Base-by-base conservation (phyloP, 2,888 invertebrate genomes). In the Orthosia gracilis region DNA sequence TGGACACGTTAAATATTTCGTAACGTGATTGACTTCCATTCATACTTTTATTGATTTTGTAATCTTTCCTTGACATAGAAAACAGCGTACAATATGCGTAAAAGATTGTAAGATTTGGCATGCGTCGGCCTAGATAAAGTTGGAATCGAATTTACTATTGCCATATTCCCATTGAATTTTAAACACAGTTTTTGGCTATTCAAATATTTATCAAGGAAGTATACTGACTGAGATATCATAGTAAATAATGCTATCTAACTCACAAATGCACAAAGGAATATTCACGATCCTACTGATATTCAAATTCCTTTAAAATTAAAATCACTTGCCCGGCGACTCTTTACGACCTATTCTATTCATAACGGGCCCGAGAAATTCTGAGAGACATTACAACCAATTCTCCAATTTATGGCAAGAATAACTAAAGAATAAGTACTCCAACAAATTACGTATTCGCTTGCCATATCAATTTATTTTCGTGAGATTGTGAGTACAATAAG, bases 21-120 rank as follows among this genome's bases (percentile, higher is more conserved):
- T 85, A 85, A 88, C 70, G 78, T 79, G 71, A 80, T 87, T 85
- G 78, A 86, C 81, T 82, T 76, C 77, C 83, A 86, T 87, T 87
- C 85, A 84, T 78, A 73, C 31, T 76, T 71, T 66, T 77, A 82
- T 84, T 85, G 78, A 83, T 74, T 83, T 68, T 61, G 26, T 78
- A 87, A 85, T 85, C 52, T 69, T 59, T 73, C 87, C 84, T 87
- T 82, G 85, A 85, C 84, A 86, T 81, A 74, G 68, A 78, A 78
- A 80, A 74, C 49, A 52, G 67, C 23, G 47, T 70, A 84, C 50
- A 83, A 74, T 71, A 75, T 70, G 58, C 76, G 83, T 76, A 78
- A 75, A 80, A 64, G 58, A 73, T 73, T 69, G 63, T 13, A 15
- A 26, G 75, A 82, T 79, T 85, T 50, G 75, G 26, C 63, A 75